Evolutionary conservation across 2,888 invertebrate genomes (phyloP), one percentile per base, ranked within the genome.

Genomic region (Seladonia tumulorum): DNA sequence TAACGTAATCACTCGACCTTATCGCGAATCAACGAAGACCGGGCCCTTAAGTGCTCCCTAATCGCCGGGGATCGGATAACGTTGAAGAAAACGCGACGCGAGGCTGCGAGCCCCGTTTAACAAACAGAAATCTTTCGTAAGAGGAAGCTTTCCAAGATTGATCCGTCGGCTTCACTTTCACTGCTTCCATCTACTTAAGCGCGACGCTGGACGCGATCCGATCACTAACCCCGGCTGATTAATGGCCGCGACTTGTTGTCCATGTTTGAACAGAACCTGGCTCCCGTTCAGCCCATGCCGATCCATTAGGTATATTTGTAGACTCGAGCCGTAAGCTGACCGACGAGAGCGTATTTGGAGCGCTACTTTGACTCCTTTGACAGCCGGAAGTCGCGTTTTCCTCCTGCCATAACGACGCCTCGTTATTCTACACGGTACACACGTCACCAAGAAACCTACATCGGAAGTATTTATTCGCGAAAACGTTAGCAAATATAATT

Each of bases 221-320:
- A 53, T 53, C 29, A 0, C 7, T 47, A 73, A 71, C n/a, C 22
- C 12, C 25, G 35, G 57, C 42, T 77, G 76, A 82, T 82, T 83
- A 76, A 83, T 57, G 82, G 73, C 45, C 16, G 18, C 53, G 39
- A 47, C 25, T 16, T 66, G 72, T 68, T 60, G 45, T 49, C 49
- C 72, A 76, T 47, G 25, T 68, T 73, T 73, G 47, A 49, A 83
- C 66, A 73, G 82, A 82, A 76, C 57, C 76, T 72, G 73, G 72
- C 68, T 68, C 53, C 22, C 39, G 72, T 76, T 76, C 76, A 16
- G 39, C 2, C 42, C 53, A 29, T 47, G 10, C 39, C 45, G 53
- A 42, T 49, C 47, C 74, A 57, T 80, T 82, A 79, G 45, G 35
- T 71, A 45, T 60, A 49, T 70, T 49, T 25, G 29, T 60, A 42